Conservation (phyloP, 1,140 invertebrate species). For the Drosophila saltans region DNA sequence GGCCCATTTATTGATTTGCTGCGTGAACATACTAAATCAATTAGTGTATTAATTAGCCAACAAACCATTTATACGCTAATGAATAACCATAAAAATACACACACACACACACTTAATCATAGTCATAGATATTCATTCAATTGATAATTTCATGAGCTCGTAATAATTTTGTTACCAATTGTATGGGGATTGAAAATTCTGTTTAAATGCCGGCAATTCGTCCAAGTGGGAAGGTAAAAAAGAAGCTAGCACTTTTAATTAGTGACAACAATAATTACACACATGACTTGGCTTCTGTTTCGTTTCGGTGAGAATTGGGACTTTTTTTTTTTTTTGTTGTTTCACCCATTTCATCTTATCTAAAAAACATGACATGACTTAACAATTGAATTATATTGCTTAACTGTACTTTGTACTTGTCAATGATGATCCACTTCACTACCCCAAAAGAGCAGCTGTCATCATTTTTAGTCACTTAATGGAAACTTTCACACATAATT, state of each 20-base stretch:
- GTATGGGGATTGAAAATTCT: conserved; percentile 44
- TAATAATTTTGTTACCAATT: conserved; percentile 9
- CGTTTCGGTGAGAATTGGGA: not conserved
- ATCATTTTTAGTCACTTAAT: conserved; percentile 31
- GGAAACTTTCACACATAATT: conserved; percentile 51
- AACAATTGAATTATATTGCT: conserved; percentile 68
- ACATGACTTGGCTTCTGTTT: conserved; percentile 23
- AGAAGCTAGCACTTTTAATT: conserved; percentile 64
- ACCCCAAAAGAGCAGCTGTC: conserved; percentile 34
- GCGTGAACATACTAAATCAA: conserved; percentile 9
- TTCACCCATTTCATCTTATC: conserved; percentile 65
- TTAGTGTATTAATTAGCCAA: conserved; percentile 4
- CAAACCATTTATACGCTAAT: conserved; percentile 7
- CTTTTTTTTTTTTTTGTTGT: conserved; percentile 25
- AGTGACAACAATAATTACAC: conserved; percentile 81
- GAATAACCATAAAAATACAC: conserved; percentile 10
- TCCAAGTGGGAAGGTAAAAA: conserved; percentile 11
- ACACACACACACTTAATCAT: not conserved
- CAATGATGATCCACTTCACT: conserved; percentile 57
- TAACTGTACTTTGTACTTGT: conserved; percentile 72
- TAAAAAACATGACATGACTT: conserved; percentile 55
- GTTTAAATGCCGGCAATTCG: conserved; percentile 35
- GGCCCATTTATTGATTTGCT: conserved; percentile 3
- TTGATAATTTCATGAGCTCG: conserved; percentile 8
- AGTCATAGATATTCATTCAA: not conserved